Conservation (phyloP, 2,888 invertebrate species). For the Eupelmus urozonus region DNA sequence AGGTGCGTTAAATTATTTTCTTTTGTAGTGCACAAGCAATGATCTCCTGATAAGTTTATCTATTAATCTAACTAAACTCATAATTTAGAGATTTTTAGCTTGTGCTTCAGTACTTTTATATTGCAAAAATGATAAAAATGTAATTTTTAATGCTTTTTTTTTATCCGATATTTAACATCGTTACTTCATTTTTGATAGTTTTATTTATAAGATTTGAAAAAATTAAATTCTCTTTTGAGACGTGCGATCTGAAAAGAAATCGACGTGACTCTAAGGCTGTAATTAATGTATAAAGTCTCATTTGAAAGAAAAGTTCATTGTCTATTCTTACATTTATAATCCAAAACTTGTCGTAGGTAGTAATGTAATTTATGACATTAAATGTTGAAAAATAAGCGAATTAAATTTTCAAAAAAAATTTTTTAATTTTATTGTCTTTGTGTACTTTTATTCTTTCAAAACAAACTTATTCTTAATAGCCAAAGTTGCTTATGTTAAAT, state of each 20-base stretch:
- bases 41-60: conserved; percentile 60
- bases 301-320: conserved; percentile 59
- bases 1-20: conserved; percentile 55
- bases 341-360: conserved; percentile 62
- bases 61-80: conserved; percentile 47
- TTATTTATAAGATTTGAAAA: conserved; percentile 46
- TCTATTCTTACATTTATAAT: conserved; percentile 60
- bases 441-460: conserved; percentile 52
- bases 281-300: conserved; percentile 65
- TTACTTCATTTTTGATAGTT: conserved; percentile 33
- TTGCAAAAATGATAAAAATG: conserved; percentile 37
- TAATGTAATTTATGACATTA: conserved; percentile 63
- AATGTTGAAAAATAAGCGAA: conserved; percentile 61
- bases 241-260: conserved; percentile 38
- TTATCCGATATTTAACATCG: conserved; percentile 29
- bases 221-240: conserved; percentile 39
- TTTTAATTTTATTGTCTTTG: conserved; percentile 53
- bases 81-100: conserved; percentile 42
- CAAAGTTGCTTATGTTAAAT: conserved; percentile 20
- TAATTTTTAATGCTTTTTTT: conserved; percentile 50
- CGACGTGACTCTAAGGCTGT: conserved; percentile 63
- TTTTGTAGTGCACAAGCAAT: conserved; percentile 60
- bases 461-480: conserved; percentile 14
- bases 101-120: conserved; percentile 37
- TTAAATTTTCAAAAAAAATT: conserved; percentile 60